Conservation (phyloP, 2,797 vertebrate species). For the Sardinella longiceps region DNA sequence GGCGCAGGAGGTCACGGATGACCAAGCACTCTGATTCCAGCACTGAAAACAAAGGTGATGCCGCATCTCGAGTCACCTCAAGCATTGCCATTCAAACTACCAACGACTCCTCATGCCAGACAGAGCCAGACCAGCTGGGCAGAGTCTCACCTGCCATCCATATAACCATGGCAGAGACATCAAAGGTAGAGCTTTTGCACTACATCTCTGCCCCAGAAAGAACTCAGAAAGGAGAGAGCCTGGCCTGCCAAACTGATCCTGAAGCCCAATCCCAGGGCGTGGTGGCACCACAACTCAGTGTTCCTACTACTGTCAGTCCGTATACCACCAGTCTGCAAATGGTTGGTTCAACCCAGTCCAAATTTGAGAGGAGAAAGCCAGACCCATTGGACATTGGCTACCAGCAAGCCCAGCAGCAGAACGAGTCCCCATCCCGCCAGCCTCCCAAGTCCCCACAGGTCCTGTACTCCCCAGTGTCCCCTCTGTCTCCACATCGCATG, state of each 20-base stretch:
- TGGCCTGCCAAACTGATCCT: constrained; percentile 96
- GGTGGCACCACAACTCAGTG: constrained; percentile 86
- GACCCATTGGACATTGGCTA: constrained; percentile 97
- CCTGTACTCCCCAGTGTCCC: constrained; percentile 96
- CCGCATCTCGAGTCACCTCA: constrained; percentile 79
- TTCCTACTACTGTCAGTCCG: constrained; percentile 90
- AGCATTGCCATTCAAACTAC: constrained; percentile 97
- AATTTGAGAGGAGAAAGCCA: constrained; percentile 95
- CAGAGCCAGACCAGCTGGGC: constrained; percentile 89
- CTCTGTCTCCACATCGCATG: constrained; percentile 94
- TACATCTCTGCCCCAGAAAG: constrained; percentile 98
- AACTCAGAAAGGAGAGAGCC: constrained; percentile 92
- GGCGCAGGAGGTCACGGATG: constrained; percentile 87
- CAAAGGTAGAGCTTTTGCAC: constrained; percentile 92
- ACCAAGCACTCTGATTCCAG: constrained; percentile 88
- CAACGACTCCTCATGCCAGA: constrained; percentile 96
- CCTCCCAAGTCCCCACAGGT: constrained; percentile 98
- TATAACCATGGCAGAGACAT: constrained; percentile 89
- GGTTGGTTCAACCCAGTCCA: constrained; percentile 83
- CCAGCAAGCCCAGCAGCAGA: constrained; percentile 83
- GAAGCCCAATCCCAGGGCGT: constrained; percentile 88
- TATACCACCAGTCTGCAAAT: constrained; percentile 94
- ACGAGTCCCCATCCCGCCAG: constrained; percentile 87
- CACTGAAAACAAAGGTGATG: constrained; percentile 83
- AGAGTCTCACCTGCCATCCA: constrained; percentile 94